These are phyloP conservation scores for Apotomis turbidana DNA, from an alignment of 2,888 invertebrate species.

Conservation along the genomic window DNA sequence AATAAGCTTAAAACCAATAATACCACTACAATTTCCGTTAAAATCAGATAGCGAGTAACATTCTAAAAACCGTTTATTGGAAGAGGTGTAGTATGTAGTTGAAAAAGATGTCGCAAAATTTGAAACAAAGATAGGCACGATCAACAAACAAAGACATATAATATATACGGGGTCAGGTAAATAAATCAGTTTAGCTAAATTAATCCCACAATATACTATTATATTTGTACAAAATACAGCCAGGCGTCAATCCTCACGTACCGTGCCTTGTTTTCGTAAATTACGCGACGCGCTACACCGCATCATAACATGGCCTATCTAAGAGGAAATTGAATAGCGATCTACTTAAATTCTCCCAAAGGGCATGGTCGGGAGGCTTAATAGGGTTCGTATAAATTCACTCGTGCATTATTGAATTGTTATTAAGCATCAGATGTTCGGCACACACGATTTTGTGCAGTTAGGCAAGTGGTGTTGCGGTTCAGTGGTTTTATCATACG, in stretches of 20 bases:
- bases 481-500: not conserved
- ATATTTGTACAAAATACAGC: conserved; percentile 35
- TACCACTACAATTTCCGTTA: too few species aligned
- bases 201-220: not conserved
- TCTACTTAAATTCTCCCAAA: conserved; percentile 58
- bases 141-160: too few species aligned
- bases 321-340: conserved; percentile 67
- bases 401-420: conserved; percentile 45
- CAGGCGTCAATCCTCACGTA: conserved; percentile 38
- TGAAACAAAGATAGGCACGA: too few species aligned
- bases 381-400: conserved; percentile 46
- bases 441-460: conserved; percentile 8
- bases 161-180: too few species aligned
- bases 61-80: too few species aligned
- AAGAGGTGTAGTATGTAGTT: too few species aligned
- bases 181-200: too few species aligned
- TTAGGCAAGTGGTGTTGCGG: conserved; percentile 6
- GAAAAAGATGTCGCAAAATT: too few species aligned
- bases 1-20: too few species aligned
- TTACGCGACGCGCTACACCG: conserved; percentile 50
- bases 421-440: conserved; percentile 40
- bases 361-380: conserved; percentile 48
- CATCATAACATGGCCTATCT: conserved; percentile 45
- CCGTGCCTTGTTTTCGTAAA: conserved; percentile 54
- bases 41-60: too few species aligned